Conservation (phyloP, 2,797 vertebrate genomes). For the Pseudochirops corinnae region DNA sequence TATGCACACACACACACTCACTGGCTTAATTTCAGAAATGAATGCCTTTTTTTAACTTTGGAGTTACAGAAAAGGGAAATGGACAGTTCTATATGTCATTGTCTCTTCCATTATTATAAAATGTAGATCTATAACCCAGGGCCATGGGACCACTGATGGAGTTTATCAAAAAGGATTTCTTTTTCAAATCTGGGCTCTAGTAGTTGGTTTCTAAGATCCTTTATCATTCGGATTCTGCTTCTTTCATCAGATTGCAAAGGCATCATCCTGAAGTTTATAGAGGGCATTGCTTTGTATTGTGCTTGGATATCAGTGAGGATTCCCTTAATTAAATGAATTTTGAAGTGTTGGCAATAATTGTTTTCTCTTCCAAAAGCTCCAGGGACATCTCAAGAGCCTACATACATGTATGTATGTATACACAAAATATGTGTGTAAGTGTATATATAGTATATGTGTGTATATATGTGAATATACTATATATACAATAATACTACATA, state of each 20-base stretch:
- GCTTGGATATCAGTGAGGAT: neutral
- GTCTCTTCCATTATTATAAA: neutral
- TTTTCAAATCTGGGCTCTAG: neutral
- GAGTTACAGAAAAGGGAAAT: neutral
- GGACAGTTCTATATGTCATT: neutral
- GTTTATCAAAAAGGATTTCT: neutral
- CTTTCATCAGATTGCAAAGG: neutral
- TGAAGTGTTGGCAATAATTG: neutral
- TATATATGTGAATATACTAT: too few relatives aligned
- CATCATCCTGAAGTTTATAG: neutral
- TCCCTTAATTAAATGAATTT: neutral
- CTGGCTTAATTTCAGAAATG: neutral
- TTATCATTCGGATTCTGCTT: neutral
- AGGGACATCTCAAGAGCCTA: neutral
- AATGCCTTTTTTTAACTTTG: neutral
- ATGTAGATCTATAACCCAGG: neutral
- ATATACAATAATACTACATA: too few relatives aligned
- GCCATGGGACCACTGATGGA: neutral
- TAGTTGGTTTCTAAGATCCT: neutral
- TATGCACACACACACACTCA: neutral
- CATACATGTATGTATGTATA: too few relatives aligned
- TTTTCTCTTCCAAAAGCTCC: neutral
- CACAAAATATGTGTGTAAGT: too few relatives aligned
- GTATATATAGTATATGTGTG: too few relatives aligned
- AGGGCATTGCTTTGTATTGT: neutral